phyloP scores from a whole-genome alignment of 2,888 invertebrate genomes.

The Loripinus fragilis region DNA sequence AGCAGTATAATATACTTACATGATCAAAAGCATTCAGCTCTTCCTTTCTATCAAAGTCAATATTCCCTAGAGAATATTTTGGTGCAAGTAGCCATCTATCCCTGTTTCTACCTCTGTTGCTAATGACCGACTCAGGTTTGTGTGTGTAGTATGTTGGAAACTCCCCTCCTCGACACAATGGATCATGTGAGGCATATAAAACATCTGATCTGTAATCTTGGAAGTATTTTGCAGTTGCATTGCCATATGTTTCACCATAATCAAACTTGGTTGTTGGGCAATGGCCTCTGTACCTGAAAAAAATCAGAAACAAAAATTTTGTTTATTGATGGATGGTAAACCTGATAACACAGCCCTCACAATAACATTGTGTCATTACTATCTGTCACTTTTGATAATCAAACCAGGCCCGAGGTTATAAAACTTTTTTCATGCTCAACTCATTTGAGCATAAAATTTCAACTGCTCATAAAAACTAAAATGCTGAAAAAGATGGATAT shows the following conservation, averaged over 20 bases:
- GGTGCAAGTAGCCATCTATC: slow-evolving; percentile 81
- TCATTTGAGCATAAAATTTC: too few relatives aligned
- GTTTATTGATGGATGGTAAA: too few relatives aligned
- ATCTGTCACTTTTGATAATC: too few relatives aligned
- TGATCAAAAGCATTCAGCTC: slow-evolving; percentile 78
- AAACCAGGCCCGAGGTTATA: too few relatives aligned
- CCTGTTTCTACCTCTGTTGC: slow-evolving; percentile 78
- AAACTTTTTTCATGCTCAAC: too few relatives aligned
- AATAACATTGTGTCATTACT: too few relatives aligned
- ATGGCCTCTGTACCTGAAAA: slow-evolving; percentile 81
- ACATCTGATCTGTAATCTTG: slow-evolving; percentile 82
- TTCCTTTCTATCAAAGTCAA: slow-evolving; percentile 81
- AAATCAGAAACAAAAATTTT: too few relatives aligned
- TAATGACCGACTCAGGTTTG: slow-evolving; percentile 82
- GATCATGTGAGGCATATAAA: slow-evolving; percentile 79
- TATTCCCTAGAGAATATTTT: slow-evolving; percentile 80
- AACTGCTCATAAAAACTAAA: too few relatives aligned
- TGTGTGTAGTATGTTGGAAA: slow-evolving; percentile 83
- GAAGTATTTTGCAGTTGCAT: slow-evolving; percentile 83
- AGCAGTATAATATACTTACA: too few relatives aligned
- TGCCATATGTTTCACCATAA: slow-evolving; percentile 84
- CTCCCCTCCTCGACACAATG: slow-evolving; percentile 81
- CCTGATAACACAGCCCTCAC: too few relatives aligned
- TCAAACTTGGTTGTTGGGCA: slow-evolving; percentile 83
- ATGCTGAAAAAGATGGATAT: too few relatives aligned